Conservation (phyloP, 2,113 vertebrate species). For the Rhabdomys dilectus region DNA sequence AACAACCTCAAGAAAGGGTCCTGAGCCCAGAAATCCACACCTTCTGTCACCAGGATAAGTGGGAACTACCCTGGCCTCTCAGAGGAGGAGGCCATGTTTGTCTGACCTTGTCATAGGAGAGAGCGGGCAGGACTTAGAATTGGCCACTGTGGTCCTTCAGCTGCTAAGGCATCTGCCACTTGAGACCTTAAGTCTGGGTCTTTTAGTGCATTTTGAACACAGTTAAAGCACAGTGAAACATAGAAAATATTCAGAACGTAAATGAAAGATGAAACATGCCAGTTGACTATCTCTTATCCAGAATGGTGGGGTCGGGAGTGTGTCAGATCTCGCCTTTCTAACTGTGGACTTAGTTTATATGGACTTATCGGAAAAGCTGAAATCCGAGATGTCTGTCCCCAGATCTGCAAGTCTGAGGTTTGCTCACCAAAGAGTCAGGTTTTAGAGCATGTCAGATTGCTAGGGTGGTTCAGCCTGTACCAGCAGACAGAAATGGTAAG, state of each 20-base stretch:
- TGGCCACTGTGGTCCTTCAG: not conserved
- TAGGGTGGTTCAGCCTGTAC: not conserved
- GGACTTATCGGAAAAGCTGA: not conserved
- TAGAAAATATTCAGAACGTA: slow-evolving; percentile 19
- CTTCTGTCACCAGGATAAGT: not conserved
- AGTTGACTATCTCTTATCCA: not conserved
- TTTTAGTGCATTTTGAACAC: not conserved
- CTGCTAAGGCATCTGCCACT: not conserved
- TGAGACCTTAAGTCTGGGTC: not conserved
- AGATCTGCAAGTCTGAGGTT: not conserved
- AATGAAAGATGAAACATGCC: not conserved
- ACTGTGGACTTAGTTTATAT: not conserved
- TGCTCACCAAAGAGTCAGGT: not conserved
- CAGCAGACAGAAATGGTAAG: too few relatives aligned
- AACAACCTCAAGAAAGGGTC: not conserved
- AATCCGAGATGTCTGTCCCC: not conserved
- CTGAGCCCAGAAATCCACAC: not conserved
- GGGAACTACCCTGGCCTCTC: not conserved
- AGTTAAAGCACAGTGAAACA: not conserved
- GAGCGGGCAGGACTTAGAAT: not conserved
- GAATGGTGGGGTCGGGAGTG: not conserved
- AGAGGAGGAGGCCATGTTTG: not conserved
- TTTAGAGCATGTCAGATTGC: not conserved
- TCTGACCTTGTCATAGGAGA: not conserved
- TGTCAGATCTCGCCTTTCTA: not conserved